A percentile compares a stretch with the other conserved stretches of the same genome.
Evolutionary conservation across 2,797 vertebrate genomes (phyloP).

Genomic region (Hylomyscus alleni): DNA sequence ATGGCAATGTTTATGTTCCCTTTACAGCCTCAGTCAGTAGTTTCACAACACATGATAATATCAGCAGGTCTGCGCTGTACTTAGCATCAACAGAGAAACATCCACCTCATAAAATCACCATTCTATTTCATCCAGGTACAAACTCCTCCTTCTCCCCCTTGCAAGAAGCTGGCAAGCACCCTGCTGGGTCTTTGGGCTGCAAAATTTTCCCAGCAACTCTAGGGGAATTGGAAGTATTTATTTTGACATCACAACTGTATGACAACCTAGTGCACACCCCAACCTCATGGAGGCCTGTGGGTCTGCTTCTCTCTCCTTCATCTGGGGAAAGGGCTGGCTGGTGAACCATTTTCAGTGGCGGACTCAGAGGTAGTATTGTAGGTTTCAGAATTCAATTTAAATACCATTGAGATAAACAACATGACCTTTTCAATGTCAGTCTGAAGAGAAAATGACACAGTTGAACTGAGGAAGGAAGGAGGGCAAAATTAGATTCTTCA

Average conservation of each 20-base stretch:
- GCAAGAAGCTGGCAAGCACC: not conserved
- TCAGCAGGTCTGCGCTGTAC: not conserved
- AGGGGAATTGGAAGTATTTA: not conserved
- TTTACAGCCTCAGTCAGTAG: not conserved
- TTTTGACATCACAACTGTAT: not conserved
- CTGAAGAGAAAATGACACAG: conserved; percentile 42
- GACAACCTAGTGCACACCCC: fast-evolving
- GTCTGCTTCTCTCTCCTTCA: not conserved
- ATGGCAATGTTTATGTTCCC: not conserved
- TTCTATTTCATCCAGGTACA: not conserved
- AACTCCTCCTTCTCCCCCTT: not conserved
- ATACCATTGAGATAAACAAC: conserved; percentile 69
- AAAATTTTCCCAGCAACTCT: fast-evolving
- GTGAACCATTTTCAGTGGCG: not conserved
- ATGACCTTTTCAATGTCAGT: conserved; percentile 74
- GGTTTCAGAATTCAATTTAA: conserved; percentile 56
- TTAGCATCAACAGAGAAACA: conserved; percentile 51
- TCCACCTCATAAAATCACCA: not conserved
- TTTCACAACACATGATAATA: not conserved
- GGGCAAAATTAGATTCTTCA: conserved; percentile 55
- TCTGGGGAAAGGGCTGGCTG: conserved; percentile 18
- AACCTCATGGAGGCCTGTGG: not conserved
- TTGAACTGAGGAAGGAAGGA: conserved; percentile 31
- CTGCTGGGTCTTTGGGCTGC: not conserved
- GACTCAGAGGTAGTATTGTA: not conserved